Evolutionary conservation across 2,888 invertebrate species (phyloP).

Genomic region (Osmoderma eremita): DNA sequence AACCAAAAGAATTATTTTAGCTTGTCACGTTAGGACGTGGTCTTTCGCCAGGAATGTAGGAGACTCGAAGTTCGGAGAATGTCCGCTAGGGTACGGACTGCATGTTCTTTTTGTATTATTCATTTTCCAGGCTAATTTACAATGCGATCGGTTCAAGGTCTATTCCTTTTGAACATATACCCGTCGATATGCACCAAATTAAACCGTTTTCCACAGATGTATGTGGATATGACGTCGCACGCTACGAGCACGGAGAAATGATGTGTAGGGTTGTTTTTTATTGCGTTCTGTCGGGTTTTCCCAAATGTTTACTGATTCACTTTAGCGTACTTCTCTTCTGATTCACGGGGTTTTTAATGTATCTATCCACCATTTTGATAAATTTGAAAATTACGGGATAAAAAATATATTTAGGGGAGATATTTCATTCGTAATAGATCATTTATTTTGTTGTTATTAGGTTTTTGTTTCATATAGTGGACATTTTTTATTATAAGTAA

Average conservation of each 20-base stretch:
- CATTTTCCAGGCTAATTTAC: constrained; percentile 60
- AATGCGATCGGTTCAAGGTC: constrained; percentile 58
- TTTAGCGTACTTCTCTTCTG: background rate
- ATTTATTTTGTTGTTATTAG: too few species aligned
- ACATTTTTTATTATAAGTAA: too few species aligned
- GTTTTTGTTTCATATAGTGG: too few species aligned
- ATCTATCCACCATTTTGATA: background rate
- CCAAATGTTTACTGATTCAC: background rate
- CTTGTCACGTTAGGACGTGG: constrained; percentile 60
- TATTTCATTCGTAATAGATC: too few species aligned
- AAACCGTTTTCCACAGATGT: constrained; percentile 23
- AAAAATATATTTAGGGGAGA: too few species aligned
- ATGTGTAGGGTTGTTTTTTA: constrained; percentile 18
- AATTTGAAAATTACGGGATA: too few species aligned
- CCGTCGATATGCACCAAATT: constrained; percentile 18
- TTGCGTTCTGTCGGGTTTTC: constrained; percentile 1
- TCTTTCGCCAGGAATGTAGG: constrained; percentile 63
- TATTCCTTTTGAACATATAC: constrained; percentile 40
- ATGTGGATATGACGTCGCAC: background rate
- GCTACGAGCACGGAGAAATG: background rate
- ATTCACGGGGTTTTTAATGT: background rate
- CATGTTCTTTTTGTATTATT: constrained; percentile 57
- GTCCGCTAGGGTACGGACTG: constrained; percentile 58
- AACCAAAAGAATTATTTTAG: constrained; percentile 61
- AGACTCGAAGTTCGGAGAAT: constrained; percentile 56